These are phyloP conservation scores for Pecten maximus DNA, from an alignment of 2,888 invertebrate genomes.

Conservation along the genomic window DNA sequence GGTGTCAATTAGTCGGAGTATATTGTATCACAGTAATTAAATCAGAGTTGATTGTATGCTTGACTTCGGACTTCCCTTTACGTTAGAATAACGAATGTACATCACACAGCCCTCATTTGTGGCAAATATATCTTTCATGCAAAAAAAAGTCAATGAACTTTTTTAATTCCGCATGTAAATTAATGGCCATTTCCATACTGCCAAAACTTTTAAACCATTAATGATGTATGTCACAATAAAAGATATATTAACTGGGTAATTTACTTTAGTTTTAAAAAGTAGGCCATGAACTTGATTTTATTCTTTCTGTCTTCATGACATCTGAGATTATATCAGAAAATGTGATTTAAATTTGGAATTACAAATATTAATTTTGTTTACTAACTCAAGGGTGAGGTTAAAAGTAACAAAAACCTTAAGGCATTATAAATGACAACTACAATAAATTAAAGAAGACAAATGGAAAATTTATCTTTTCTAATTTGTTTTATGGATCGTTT, in stretches of 20 bases:
- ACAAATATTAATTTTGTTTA: background rate
- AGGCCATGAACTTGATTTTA: background rate
- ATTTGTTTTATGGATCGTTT: too few relatives aligned
- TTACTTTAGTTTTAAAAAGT: background rate
- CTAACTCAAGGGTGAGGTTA: background rate
- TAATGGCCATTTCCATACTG: background rate
- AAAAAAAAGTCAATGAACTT: background rate
- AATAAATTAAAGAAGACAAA: background rate
- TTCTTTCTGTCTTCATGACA: background rate
- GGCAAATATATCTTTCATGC: background rate
- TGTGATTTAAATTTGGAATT: background rate
- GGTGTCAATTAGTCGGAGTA: background rate
- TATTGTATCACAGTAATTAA: background rate
- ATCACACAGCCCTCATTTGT: too few relatives aligned
- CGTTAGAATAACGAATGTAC: too few relatives aligned
- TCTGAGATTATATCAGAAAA: background rate
- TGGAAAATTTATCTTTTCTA: too few relatives aligned
- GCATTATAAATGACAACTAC: background rate
- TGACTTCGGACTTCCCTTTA: too few relatives aligned
- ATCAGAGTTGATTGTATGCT: background rate
- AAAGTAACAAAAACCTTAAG: background rate
- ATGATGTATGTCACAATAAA: background rate
- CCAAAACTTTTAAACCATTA: background rate
- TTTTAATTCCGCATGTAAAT: background rate
- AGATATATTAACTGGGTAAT: too few relatives aligned